phyloP scores from a whole-genome alignment of 1,140 invertebrate genomes.

The Drosophila leontia region DNA sequence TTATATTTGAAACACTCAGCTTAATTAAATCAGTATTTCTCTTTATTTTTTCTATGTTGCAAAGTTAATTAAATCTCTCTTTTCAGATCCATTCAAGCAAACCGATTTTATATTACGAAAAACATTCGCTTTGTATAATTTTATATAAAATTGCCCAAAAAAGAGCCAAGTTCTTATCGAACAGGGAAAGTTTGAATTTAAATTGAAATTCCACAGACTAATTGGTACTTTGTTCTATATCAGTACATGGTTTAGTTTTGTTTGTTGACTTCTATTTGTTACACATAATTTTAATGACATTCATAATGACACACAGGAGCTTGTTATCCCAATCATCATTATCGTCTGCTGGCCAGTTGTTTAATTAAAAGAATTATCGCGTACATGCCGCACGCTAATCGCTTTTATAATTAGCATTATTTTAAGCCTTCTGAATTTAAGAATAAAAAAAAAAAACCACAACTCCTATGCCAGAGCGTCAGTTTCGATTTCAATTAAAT shows the following conservation, averaged over 20 bases:
- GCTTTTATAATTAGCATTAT: background rate
- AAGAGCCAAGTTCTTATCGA: background rate
- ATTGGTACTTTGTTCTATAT: conserved; percentile 35
- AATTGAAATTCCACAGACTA: conserved; percentile 30
- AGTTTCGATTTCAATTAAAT: conserved; percentile 66
- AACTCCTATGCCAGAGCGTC: conserved; percentile 19
- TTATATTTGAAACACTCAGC: background rate
- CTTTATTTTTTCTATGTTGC: conserved; percentile 4
- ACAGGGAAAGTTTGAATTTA: conserved; percentile 1
- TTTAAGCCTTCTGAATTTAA: background rate
- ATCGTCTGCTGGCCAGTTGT: background rate
- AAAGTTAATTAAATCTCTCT: conserved; percentile 42
- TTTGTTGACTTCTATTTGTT: conserved; percentile 11
- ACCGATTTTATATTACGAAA: conserved; percentile 16
- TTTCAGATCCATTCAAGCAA: conserved; percentile 8
- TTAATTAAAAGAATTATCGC: conserved; percentile 27
- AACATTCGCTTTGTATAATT: background rate
- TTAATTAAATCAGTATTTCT: conserved; percentile 6
- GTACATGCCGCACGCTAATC: background rate
- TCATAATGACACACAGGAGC: background rate
- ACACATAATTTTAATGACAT: conserved; percentile 19
- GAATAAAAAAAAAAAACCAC: background rate
- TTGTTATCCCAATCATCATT: conserved; percentile 14
- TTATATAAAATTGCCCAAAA: background rate
- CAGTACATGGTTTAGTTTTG: conserved; percentile 1